phyloP scores from a whole-genome alignment of 2,113 vertebrate species.

The Otis tarda region DNA sequence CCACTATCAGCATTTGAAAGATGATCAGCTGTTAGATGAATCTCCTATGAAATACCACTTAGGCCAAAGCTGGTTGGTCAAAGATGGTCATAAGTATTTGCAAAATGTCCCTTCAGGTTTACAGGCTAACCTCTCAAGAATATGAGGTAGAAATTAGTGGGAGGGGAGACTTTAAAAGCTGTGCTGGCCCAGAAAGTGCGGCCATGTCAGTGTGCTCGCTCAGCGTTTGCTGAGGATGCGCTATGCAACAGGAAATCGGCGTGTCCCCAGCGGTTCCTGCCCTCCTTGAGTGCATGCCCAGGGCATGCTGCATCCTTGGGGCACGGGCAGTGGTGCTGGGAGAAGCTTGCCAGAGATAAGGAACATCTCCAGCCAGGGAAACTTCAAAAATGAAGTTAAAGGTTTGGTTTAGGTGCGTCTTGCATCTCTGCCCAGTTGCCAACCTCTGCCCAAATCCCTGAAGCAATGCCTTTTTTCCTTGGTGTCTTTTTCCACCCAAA shows the following conservation, averaged over 20 bases:
- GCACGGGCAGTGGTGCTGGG: not conserved
- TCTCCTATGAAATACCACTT: conserved; percentile 15
- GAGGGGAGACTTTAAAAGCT: not conserved
- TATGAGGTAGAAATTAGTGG: not conserved
- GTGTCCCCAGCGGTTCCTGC: not conserved
- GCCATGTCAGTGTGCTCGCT: rapidly evolving
- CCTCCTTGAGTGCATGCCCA: not conserved
- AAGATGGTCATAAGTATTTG: not conserved
- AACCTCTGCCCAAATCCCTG: not conserved
- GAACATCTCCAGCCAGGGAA: not conserved
- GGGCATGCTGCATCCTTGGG: rapidly evolving
- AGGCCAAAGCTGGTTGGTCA: conserved; percentile 1
- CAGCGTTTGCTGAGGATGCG: not conserved
- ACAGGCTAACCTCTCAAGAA: not conserved
- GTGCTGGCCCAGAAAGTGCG: not conserved
- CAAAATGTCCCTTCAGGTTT: not conserved
- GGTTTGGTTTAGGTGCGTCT: not conserved
- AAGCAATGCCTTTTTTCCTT: not conserved
- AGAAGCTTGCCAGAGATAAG: not conserved
- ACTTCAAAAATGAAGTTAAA: not conserved
- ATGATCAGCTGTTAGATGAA: not conserved
- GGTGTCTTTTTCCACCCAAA: not conserved
- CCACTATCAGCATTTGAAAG: not conserved
- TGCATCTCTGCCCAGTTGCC: not conserved
- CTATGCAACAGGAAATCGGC: not conserved